Base-by-base conservation (phyloP, 2,888 invertebrate species). In the Lasioglossum lativentre region DNA sequence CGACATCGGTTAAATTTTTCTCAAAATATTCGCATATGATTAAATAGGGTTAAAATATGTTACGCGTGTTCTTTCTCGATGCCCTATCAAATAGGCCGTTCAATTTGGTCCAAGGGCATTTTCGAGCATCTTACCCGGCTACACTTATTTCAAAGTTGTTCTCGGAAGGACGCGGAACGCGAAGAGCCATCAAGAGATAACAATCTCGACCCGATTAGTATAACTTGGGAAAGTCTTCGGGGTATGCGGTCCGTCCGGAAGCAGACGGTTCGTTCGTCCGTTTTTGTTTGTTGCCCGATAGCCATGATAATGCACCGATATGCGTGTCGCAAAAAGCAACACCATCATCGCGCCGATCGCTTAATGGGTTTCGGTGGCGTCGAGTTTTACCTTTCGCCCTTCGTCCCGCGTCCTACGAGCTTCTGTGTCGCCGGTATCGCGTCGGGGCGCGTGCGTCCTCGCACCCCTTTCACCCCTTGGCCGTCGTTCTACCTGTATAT, bases 401-500 rank as follows among this genome's bases (percentile, higher is more conserved):
- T 40, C 74, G 45, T 63, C 30, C 30, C 30, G 30, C 30, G 40
- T 38, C 66, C 34, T 63, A 10, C 66, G 66, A 27, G 63, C 63
- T 56, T 56, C 63, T 63, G 63, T 27, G 30, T 63, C 27, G 34
- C 1, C 66, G 30, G 23, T 30, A 45, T 52, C 63, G 19, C 73
- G 47, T 38, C 47, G 70, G 34, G 42, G 71, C 80, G 85, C 85
- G 75, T 82, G 86, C 86, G 82, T 78, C 27, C 75, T 76, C 34
- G 12, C 19, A 23, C 30, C 75, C 23, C 52, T 75, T 56, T 78
- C 86, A 75, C 78, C 77, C 76, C 70, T 80, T 70, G 27, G 23
- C 75, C 71, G 52, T 82, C 52, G 70, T 52, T 45, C 70, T 72
- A 79, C 83, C 89, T 89, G 91, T 94, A 93, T 93, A 93, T 93